Evolutionary conservation across 2,113 vertebrate species (phyloP).

Genomic region (Myotis davidii): DNA sequence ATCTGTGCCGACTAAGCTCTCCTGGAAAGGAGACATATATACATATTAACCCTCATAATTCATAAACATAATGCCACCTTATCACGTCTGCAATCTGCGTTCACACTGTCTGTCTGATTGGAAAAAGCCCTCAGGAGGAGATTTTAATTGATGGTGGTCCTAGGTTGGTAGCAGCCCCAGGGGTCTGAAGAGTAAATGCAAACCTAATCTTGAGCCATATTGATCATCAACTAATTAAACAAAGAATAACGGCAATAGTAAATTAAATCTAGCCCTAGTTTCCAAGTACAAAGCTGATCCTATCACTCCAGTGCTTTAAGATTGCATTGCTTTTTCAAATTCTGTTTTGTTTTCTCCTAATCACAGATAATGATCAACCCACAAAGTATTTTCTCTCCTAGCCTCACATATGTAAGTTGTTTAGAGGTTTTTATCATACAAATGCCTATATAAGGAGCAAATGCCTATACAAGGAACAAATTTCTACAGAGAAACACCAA

Average conservation of each 20-base stretch:
- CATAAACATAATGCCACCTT: not conserved
- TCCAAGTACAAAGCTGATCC: conserved; percentile 18
- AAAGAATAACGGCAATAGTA: conserved; percentile 1
- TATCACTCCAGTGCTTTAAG: not conserved
- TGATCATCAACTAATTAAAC: conserved; percentile 37
- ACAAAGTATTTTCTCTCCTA: not conserved
- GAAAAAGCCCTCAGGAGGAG: not conserved
- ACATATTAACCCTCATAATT: not conserved
- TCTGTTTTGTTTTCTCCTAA: not conserved
- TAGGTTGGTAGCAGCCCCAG: not conserved
- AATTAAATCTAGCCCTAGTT: conserved; percentile 17
- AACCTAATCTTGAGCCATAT: not conserved
- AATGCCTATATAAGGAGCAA: not conserved
- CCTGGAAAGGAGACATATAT: not conserved
- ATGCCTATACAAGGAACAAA: not conserved
- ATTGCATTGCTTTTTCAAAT: conserved; percentile 3
- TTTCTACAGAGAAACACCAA: not conserved
- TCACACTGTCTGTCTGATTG: not conserved
- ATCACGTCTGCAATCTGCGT: not conserved
- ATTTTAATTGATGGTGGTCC: not conserved
- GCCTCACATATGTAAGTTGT: not conserved
- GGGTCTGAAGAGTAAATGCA: not conserved
- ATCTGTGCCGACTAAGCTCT: not conserved
- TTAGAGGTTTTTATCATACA: not conserved
- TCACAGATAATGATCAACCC: not conserved